Base-by-base conservation (phyloP, 2,113 vertebrate species). In the Alligator sinensis region DNA sequence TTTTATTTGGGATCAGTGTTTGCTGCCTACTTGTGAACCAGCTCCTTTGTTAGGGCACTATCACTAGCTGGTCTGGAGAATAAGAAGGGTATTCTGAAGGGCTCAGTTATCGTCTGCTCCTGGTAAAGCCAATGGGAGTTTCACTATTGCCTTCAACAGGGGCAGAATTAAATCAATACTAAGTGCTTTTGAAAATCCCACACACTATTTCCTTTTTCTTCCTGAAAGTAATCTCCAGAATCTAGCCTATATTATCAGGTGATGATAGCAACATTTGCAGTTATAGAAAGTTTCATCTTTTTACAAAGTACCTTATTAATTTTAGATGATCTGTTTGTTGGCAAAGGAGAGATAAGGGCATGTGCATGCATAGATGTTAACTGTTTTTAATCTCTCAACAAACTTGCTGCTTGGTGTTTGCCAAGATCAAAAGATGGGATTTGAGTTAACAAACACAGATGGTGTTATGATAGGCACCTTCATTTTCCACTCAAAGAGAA, bases 171-270 rank as follows among this genome's bases (percentile, higher is more conserved):
- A 62, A 74, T 38, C 34, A 74, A 72, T 34, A 82, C 60, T 87
- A 60, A 96, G 86, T 55, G 77, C 86, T 77, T 87, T 91, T 95
- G 92, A 90, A 89, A 22, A 95, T 92, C 11, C 62, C 79, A 27
- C 6, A 6, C 77, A 0, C 4, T 3, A 30, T 78, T 38, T 84
- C 63, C 82, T 82, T 80, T 74, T 19, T 77, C 22, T 24, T 55
- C 79, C 59, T 38, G 57, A 3, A 25, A 38, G 30, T 22, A 72
- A 28, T 62, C 58, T 9, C 1, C 11, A 11, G 30, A 14, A 21
- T 10, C 27, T 89, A 77, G 55, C 11, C 38, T 63, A 54, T 19
- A 28, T 21, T 79, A 3, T 7, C 21, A 0, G 19, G 74, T 9
- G 30, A 2, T 1, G 2, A 47, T 9, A 18, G n/a, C 22, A 85